These are phyloP conservation scores for Chrysolina americana DNA, from an alignment of 2,888 invertebrate species.

Conservation along the genomic window DNA sequence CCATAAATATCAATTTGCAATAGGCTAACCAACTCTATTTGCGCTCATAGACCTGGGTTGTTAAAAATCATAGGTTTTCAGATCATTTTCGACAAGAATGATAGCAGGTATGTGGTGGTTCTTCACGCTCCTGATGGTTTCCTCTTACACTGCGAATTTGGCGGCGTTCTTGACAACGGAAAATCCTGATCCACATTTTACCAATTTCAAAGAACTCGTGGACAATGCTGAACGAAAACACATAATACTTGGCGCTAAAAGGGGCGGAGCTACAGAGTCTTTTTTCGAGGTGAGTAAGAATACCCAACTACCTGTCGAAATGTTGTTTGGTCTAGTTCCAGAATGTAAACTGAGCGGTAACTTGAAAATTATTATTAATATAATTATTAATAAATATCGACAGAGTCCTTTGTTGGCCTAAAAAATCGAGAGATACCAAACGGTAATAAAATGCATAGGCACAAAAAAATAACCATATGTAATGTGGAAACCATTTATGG, in stretches of 20 bases:
- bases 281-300: conserved; percentile 83
- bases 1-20: too few species aligned
- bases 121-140: conserved; percentile 89
- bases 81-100: conserved; percentile 90
- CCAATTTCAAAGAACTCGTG: conserved; percentile 87
- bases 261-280: conserved; percentile 86
- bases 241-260: conserved; percentile 91
- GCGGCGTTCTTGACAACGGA: conserved; percentile 93
- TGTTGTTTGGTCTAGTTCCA: too few species aligned
- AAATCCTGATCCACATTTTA: conserved; percentile 78
- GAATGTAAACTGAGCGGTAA: too few species aligned
- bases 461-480: too few species aligned
- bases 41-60: too few species aligned
- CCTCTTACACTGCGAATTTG: conserved; percentile 92
- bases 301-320: not conserved
- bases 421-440: too few species aligned
- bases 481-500: too few species aligned
- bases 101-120: conserved; percentile 94
- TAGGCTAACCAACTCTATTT: too few species aligned
- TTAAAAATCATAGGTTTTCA: conserved; percentile 60
- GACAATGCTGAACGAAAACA: conserved; percentile 81
- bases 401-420: too few species aligned
- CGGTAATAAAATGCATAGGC: too few species aligned
- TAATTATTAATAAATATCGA: too few species aligned
- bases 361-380: too few species aligned